Evolutionary conservation across 2,113 vertebrate species (phyloP), one percentile per base, ranked within the genome.

Genomic region (Plectropomus leopardus): DNA sequence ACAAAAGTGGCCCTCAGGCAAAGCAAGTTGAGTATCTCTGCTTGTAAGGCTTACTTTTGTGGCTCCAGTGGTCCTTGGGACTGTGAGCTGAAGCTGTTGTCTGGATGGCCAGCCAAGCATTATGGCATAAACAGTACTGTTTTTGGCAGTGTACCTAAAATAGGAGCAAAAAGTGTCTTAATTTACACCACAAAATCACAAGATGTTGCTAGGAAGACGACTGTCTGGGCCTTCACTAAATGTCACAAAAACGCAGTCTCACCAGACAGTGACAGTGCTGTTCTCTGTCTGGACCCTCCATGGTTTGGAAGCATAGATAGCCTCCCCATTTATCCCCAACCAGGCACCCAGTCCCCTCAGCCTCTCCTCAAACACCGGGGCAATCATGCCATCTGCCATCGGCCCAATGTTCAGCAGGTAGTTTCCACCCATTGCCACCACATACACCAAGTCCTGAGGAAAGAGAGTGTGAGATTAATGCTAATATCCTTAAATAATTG

Each of bases 371-470:
- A 98, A 98, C 73, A 97, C 89, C 9, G 94, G 94, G n/a, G 80
- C 85, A 10, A 98, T 96, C 83, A 94, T 83, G 1, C 97, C 97
- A 11, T 97, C 96, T 64, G 96, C 89, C 1, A 94, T 96, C 16
- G 97, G 96, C 0, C 97, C 97, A 8, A 98, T 78, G 23, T 97
- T 98, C 78, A 98, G 94, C 45, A 98, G 95, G 78, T 97, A 98
- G 93, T 98, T 98, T 69, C 97, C 97, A 67, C 97, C 97, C 48
- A 95, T 71, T 51, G 96, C 95, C 48, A 98, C 96, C 7, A 95
- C 95, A 66, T 90, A 86, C 72, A 96, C 93, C 69, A 98, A 85
- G 77, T 97, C 96, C 97, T 98, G 42, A 24, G 24, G 24, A 42
- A 6, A 32, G 42, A 65, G 6, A 17, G 13, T n/a, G 32, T 28